These are phyloP conservation scores for Melospiza georgiana DNA, from an alignment of 2,113 vertebrate genomes.

Conservation along the genomic window DNA sequence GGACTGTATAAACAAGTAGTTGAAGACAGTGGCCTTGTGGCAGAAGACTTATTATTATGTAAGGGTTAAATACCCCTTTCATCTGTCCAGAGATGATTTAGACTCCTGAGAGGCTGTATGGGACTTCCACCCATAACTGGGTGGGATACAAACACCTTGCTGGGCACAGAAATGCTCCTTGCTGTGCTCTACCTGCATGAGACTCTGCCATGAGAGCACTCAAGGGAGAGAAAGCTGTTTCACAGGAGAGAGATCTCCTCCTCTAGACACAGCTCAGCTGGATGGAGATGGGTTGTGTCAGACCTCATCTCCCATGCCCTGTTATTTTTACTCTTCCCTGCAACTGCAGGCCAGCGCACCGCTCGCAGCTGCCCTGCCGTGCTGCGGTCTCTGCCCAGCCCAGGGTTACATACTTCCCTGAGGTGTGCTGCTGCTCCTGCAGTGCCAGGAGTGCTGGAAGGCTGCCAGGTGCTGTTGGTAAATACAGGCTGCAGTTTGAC, in stretches of 20 bases:
- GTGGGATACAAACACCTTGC: background rate
- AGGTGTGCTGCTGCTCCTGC: constrained; percentile 81
- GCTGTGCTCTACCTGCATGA: background rate
- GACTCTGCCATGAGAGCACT: background rate
- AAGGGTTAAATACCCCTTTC: background rate
- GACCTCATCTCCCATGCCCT: background rate
- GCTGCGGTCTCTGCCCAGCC: constrained; percentile 61
- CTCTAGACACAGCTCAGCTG: background rate
- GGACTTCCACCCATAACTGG: background rate
- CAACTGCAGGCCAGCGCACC: background rate
- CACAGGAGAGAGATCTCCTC: background rate
- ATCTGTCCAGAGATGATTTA: background rate
- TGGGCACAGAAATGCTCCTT: background rate
- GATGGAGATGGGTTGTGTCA: background rate
- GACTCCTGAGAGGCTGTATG: background rate
- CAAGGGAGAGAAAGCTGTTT: background rate
- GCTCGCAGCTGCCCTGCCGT: background rate
- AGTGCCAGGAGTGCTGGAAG: constrained; percentile 63
- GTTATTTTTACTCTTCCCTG: constrained; percentile 28
- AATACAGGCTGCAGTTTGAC: constrained; percentile 42
- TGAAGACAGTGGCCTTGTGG: background rate
- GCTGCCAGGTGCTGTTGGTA: constrained; percentile 62
- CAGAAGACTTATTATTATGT: background rate
- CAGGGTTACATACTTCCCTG: constrained; percentile 76
- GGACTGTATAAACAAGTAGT: background rate